Percentiles rank a stretch among this genome's conserved stretches.
These are phyloP conservation scores for Ceyx erithaca DNA, from an alignment of 2,797 vertebrate species.

Conservation along the genomic window DNA sequence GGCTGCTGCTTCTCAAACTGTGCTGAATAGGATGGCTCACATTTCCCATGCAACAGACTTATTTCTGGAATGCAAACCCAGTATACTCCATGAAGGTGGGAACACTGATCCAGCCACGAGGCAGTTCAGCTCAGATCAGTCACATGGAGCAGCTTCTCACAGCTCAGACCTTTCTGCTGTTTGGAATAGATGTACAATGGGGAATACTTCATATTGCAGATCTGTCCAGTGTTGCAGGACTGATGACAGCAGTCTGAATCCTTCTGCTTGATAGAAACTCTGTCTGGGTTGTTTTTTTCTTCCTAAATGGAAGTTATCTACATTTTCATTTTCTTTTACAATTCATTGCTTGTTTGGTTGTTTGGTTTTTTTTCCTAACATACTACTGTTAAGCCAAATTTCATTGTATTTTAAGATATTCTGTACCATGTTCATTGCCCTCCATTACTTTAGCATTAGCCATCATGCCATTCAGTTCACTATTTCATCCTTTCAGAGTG, in stretches of 20 bases:
- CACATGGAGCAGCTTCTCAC: rapidly evolving
- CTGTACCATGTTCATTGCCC: not conserved
- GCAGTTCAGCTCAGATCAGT: not conserved
- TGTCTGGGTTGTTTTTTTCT: not conserved
- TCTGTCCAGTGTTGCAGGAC: not conserved
- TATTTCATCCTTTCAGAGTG: not conserved
- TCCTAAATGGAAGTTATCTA: not conserved
- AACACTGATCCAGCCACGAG: not conserved
- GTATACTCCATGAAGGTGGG: not conserved
- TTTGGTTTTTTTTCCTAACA: not conserved
- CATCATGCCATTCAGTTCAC: not conserved
- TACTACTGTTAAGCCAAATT: not conserved
- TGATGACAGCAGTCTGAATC: not conserved
- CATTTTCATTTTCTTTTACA: not conserved
- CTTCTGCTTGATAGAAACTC: not conserved
- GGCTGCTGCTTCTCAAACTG: constrained; percentile 56
- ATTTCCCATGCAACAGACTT: constrained; percentile 50
- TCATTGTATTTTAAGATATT: not conserved
- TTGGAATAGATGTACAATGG: not conserved
- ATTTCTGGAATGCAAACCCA: constrained; percentile 48
- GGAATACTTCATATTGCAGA: not conserved
- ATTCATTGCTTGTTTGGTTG: not conserved
- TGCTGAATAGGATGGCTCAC: not conserved
- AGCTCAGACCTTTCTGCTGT: not conserved
- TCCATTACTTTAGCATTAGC: not conserved